Evolutionary conservation across 2,113 vertebrate genomes (phyloP).

Genomic region (Eclectus roratus): DNA sequence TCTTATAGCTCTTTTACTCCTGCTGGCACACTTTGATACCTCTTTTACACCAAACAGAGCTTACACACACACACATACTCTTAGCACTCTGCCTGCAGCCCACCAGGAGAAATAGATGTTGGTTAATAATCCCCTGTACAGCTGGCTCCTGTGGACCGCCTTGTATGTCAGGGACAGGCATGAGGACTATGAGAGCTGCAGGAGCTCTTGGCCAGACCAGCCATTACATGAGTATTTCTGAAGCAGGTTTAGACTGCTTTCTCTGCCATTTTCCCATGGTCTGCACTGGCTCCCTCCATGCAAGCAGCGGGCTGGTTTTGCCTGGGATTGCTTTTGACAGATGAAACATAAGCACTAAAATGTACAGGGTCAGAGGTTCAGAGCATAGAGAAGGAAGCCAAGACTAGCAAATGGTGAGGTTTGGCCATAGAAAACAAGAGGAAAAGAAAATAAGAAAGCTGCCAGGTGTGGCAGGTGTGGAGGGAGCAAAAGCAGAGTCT

Average conservation of each 20-base stretch:
- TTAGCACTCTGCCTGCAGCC: not conserved
- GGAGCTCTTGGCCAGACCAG: not conserved
- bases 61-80: not conserved
- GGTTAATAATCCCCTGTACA: not conserved
- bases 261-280: not conserved
- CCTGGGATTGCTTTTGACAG: not conserved
- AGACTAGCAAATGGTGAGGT: not conserved
- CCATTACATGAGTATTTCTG: not conserved
- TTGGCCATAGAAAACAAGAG: not conserved
- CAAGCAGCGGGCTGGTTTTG: not conserved
- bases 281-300: not conserved
- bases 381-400: not conserved
- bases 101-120: not conserved
- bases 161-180: not conserved
- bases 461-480: not conserved
- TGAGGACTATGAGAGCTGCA: not conserved
- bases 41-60: not conserved
- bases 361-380: not conserved
- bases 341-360: not conserved
- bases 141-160: not conserved
- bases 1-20: not conserved
- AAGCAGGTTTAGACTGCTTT: not conserved
- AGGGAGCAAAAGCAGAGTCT: not conserved
- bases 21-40: not conserved
- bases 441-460: not conserved